Evolutionary conservation across 2,113 vertebrate species (phyloP).

Genomic region (Hassar affinis): DNA sequence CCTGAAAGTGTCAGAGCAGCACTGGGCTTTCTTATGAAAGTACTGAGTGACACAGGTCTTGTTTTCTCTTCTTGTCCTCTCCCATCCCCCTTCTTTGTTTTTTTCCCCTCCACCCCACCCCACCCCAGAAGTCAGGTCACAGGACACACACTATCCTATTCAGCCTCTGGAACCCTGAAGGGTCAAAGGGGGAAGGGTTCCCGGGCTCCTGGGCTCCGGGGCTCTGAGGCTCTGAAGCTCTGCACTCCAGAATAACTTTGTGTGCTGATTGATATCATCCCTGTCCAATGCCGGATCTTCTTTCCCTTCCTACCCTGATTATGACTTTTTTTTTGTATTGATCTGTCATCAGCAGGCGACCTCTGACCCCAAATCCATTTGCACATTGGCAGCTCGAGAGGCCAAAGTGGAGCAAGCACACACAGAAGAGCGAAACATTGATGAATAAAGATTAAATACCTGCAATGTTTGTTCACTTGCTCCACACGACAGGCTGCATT

Average conservation of each 20-base stretch:
- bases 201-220: too few species aligned
- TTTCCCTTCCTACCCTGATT: constrained; percentile 65
- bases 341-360: constrained; percentile 51
- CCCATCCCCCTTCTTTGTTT: neutral
- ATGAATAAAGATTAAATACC: neutral
- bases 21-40: neutral
- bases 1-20: constrained; percentile 5
- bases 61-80: constrained; percentile 17
- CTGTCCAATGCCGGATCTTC: constrained; percentile 57
- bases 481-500: too few species aligned
- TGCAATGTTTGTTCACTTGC: neutral
- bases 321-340: constrained; percentile 68
- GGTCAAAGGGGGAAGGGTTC: constrained; percentile 35
- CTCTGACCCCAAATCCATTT: constrained; percentile 3
- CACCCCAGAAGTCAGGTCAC: constrained; percentile 63
- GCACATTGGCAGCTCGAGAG: neutral
- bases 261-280: constrained; percentile 31
- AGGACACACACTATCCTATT: constrained; percentile 67
- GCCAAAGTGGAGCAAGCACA: neutral
- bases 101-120: constrained; percentile 46
- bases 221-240: too few species aligned
- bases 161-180: constrained; percentile 60
- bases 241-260: neutral
- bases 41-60: constrained; percentile 18
- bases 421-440: neutral